Percentiles rank a stretch among this genome's conserved stretches.
phyloP scores from a whole-genome alignment of 2,888 invertebrate genomes.

The Aphidoletes aphidimyza region DNA sequence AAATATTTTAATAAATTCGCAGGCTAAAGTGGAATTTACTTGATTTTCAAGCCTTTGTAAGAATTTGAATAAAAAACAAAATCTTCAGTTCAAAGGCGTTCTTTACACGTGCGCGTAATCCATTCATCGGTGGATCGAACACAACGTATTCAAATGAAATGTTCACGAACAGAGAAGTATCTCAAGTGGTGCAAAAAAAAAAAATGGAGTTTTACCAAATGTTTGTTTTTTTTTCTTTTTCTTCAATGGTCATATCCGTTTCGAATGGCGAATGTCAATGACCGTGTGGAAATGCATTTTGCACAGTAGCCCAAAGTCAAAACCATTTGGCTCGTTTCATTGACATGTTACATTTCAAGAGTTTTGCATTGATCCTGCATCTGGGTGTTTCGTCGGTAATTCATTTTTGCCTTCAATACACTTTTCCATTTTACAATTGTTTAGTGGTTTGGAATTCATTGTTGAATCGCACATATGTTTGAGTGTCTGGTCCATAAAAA shows the following conservation, averaged over 20 bases:
- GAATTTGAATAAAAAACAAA: not conserved
- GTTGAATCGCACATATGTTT: not conserved
- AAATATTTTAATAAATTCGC: conserved; percentile 11
- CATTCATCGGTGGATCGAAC: not conserved
- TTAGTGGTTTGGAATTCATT: no score
- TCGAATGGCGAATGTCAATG: conserved; percentile 29
- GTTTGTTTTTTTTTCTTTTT: not conserved
- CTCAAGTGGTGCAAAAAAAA: conserved; percentile 8
- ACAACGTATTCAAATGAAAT: not conserved
- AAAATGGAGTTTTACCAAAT: not conserved
- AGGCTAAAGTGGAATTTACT: conserved; percentile 37
- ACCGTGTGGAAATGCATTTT: not conserved
- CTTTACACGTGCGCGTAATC: conserved; percentile 6
- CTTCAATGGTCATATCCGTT: conserved; percentile 8
- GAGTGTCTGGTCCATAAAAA: not conserved
- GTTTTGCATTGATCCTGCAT: not conserved
- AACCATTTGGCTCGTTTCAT: not conserved
- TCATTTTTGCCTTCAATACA: no score
- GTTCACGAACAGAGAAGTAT: no score
- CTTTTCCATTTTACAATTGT: no score
- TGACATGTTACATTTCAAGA: not conserved
- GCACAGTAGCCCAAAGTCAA: not conserved
- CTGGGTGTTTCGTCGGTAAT: no score
- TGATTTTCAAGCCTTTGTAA: not conserved
- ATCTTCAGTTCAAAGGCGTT: conserved; percentile 31